Evolutionary conservation across 2,797 vertebrate species (phyloP), one percentile per base, ranked within the genome.

Genomic region (Aphelocoma californica): DNA sequence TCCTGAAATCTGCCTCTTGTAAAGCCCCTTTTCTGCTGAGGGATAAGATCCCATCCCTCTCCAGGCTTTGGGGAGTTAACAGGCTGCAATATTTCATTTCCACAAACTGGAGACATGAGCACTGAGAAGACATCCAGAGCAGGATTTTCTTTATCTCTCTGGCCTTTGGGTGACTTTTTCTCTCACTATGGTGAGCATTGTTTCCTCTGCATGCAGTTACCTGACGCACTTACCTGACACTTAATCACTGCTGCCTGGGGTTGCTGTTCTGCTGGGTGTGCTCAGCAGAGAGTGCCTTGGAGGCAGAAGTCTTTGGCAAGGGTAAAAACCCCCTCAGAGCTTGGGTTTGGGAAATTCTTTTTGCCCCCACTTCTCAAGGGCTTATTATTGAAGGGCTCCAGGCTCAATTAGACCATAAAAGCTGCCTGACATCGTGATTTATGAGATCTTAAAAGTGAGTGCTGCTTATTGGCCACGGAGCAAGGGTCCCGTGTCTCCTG

Each of bases 151-250:
- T 95, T 92, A 91, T 91, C 88, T 95, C 61, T 34, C 69, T 79
- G 80, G 61, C 93, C 94, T 94, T 83, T 95, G 81, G 57, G 94
- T 93, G 94, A 92, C 89, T 95, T 91, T 57, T 45, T 60, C 88
- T 92, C 93, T 90, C 57, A 5, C 89, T 85, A 1, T 15, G 65
- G 65, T 29, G 73, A 92, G 61, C 53, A 15, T 24, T 69, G 81
- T 50, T 95, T 81, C 69, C 66, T 65, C 38, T 88, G 80, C 44
- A 5, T 51, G 64, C 45, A 77, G 56, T 81, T 88, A 90, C 93
- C 90, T 89, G 91, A 86, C 48, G 56, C 77, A 51, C 79, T 91
- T 32, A 87, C 69, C 78, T 93, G 90, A 69, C 80, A 53, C 72
- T 64, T 78, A 12, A 78, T 81, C 82, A 53, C 62, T 34, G 45